phyloP scores from a whole-genome alignment of 2,888 invertebrate species.

The Lasioglossum malachurum region DNA sequence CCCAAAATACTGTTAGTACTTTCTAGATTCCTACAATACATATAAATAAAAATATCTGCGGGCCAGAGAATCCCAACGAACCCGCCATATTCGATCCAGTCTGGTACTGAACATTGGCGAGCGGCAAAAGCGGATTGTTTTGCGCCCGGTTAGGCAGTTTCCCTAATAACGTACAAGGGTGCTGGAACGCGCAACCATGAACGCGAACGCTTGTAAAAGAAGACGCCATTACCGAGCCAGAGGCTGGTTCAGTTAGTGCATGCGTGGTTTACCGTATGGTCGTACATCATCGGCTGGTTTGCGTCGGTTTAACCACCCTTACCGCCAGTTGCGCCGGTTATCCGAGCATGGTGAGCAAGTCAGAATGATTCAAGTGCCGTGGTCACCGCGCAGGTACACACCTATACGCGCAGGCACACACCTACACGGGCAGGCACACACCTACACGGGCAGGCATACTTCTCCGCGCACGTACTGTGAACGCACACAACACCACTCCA shows the following conservation, averaged over 20 bases:
- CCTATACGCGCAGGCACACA: background rate
- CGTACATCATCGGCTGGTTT: slow-evolving; percentile 79
- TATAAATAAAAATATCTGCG: background rate
- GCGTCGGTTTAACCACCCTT: slow-evolving; percentile 65
- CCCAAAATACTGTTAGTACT: too few relatives aligned
- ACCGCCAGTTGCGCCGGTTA: slow-evolving; percentile 61
- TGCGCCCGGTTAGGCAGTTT: background rate
- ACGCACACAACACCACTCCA: slow-evolving; percentile 4
- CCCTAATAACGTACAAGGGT: slow-evolving; percentile 1
- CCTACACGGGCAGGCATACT: background rate
- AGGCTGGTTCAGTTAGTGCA: slow-evolving; percentile 67
- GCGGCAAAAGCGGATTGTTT: background rate
- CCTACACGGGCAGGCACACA: slow-evolving; percentile 27
- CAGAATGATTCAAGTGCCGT: slow-evolving; percentile 59
- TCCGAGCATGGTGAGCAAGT: slow-evolving; percentile 63
- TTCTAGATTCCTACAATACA: too few relatives aligned
- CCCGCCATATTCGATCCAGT: background rate
- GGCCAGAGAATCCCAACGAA: background rate
- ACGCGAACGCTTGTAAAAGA: slow-evolving; percentile 22
- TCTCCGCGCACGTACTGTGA: too few relatives aligned
- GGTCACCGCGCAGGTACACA: slow-evolving; percentile 47
- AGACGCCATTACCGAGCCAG: slow-evolving; percentile 27
- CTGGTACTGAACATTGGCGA: background rate
- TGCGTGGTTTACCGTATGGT: slow-evolving; percentile 79
- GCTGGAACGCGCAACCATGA: background rate